phyloP scores from a whole-genome alignment of 2,888 invertebrate species.

The Xanthorhoe spadicearia region DNA sequence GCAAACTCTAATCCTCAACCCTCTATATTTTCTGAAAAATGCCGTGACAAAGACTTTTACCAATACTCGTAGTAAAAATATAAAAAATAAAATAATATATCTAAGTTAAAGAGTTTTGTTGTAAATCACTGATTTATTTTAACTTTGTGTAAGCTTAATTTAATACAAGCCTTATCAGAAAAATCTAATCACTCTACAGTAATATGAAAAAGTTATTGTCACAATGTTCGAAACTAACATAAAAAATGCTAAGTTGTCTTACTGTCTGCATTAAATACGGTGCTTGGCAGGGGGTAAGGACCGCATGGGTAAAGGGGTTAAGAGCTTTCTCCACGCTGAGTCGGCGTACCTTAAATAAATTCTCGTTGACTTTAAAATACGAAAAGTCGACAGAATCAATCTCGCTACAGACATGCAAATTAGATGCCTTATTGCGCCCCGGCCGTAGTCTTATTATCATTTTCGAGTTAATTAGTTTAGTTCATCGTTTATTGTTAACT shows the following conservation, averaged over 20 bases:
- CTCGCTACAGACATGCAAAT: constrained; percentile 39
- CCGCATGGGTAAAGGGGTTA: constrained; percentile 19
- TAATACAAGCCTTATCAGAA: too few species aligned
- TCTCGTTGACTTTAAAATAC: constrained; percentile 31
- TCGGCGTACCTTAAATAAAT: constrained; percentile 33
- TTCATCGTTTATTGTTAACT: not conserved
- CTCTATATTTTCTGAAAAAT: constrained; percentile 4
- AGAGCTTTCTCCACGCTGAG: constrained; percentile 20
- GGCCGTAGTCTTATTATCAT: constrained; percentile 19
- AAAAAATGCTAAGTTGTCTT: not conserved
- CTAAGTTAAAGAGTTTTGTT: not conserved
- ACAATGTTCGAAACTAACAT: constrained; percentile 1
- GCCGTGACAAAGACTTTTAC: not conserved
- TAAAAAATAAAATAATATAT: not conserved
- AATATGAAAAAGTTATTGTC: not conserved
- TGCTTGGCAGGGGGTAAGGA: constrained; percentile 9
- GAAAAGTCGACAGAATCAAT: constrained; percentile 37
- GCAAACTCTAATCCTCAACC: constrained; percentile 14
- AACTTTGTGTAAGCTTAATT: too few species aligned
- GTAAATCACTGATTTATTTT: too few species aligned
- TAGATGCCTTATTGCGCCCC: constrained; percentile 39
- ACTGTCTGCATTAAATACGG: not conserved
- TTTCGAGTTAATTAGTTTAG: not conserved
- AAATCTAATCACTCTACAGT: not conserved
- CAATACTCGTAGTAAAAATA: not conserved